Percentiles rank a stretch among this genome's conserved stretches.
These are phyloP conservation scores for Leptodactylus fuscus DNA, from an alignment of 2,113 vertebrate genomes.

Conservation along the genomic window DNA sequence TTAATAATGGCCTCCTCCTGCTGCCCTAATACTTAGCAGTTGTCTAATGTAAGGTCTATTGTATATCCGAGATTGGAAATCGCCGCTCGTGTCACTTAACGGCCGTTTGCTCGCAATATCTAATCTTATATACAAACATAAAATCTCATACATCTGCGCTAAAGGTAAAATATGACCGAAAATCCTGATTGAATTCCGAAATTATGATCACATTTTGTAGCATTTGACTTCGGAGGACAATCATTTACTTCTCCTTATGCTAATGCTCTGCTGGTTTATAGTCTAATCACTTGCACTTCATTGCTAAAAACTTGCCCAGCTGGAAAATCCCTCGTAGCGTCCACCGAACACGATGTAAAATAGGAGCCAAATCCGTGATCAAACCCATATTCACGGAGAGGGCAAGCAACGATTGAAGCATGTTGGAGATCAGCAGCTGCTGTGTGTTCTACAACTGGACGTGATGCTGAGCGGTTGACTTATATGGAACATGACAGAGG, in stretches of 20 bases:
- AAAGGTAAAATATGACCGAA: slow-evolving; percentile 18
- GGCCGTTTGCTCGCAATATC: neutral
- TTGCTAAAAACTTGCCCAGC: slow-evolving; percentile 31
- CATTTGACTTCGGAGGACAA: neutral
- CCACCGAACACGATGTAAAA: slow-evolving; percentile 15
- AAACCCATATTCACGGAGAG: slow-evolving; percentile 8
- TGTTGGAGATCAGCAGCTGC: slow-evolving; percentile 38
- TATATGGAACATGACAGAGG: slow-evolving; percentile 36
- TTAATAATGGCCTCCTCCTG: neutral
- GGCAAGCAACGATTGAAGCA: slow-evolving; percentile 29
- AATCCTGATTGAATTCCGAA: neutral
- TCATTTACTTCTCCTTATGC: slow-evolving; percentile 32
- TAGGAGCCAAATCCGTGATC: slow-evolving; percentile 25
- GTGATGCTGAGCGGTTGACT: slow-evolving; percentile 40
- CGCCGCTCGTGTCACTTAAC: neutral
- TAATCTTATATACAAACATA: neutral
- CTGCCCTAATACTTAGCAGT: neutral
- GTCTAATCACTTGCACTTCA: neutral
- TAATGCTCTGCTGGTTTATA: neutral
- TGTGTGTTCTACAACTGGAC: slow-evolving; percentile 47
- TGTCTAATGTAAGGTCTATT: slow-evolving; percentile 15
- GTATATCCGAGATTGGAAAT: neutral
- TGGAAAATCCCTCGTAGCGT: slow-evolving; percentile 22
- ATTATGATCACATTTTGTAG: neutral
- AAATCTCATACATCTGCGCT: neutral